phyloP scores from a whole-genome alignment of 2,888 invertebrate genomes.

The Stenichneumon culpator region DNA sequence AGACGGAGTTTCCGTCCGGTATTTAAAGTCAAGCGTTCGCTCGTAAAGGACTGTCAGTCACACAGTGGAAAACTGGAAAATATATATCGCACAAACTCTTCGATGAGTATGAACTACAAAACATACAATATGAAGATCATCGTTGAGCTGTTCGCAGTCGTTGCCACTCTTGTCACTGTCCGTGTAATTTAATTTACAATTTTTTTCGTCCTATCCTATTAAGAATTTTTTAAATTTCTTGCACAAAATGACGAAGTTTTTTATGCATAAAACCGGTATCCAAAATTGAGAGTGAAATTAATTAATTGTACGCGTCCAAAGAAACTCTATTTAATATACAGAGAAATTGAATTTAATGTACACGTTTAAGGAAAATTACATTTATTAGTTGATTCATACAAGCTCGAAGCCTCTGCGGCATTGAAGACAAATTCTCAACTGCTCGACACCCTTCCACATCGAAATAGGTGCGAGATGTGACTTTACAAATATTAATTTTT shows the following conservation, averaged over 20 bases:
- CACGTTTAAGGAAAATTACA: too few relatives aligned
- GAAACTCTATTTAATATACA: too few relatives aligned
- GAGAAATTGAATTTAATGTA: too few relatives aligned
- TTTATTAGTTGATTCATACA: too few relatives aligned
- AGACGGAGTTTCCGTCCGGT: slow-evolving; percentile 48
- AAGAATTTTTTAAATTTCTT: neutral
- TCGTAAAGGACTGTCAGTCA: slow-evolving; percentile 47
- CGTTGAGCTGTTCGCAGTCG: slow-evolving; percentile 35
- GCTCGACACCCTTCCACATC: too few relatives aligned
- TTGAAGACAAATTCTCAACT: too few relatives aligned
- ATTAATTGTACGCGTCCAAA: too few relatives aligned
- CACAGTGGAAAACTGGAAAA: slow-evolving; percentile 23
- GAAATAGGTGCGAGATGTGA: too few relatives aligned
- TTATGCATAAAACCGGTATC: neutral
- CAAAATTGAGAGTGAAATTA: too few relatives aligned
- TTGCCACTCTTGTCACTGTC: slow-evolving; percentile 37
- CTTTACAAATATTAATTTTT: too few relatives aligned
- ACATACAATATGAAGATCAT: slow-evolving; percentile 33
- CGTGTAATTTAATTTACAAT: slow-evolving; percentile 36
- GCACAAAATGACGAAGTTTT: too few relatives aligned
- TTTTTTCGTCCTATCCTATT: neutral
- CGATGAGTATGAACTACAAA: neutral
- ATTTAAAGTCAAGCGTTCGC: slow-evolving; percentile 62
- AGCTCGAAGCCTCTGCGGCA: too few relatives aligned
- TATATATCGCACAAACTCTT: slow-evolving; percentile 23